Base-by-base conservation (phyloP, 2,888 invertebrate genomes). In the Agrochola circellaris region DNA sequence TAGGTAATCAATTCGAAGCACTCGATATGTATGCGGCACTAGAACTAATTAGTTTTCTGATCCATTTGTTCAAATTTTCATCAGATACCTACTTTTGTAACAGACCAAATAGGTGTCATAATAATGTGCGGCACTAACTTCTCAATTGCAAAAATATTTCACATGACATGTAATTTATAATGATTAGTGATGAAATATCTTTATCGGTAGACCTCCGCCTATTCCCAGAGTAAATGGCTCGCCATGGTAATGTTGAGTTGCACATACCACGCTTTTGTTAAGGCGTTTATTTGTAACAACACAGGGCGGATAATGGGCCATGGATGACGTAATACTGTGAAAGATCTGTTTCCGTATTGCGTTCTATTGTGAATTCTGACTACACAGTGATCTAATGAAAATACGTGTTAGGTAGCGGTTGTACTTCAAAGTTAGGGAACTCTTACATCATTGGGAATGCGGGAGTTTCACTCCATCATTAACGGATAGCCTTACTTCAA, bases 321-420 rank as follows among this genome's bases (percentile, higher is more conserved):
- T 23, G 17, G 23, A 62, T 79, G 56, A 67, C 23, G 69, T 26
- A 83, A 81, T 34, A 62, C 73, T 61, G 26, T n/a, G 54, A 65
- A 72, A 79, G 38, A 66, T 84, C 45, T 58, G 30, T 84, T 82
- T 82, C 70, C 84, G 48, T 69, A 51, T 78, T 69, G 65, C 72
- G n/a, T 23, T 54, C 61, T 60, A 68, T 71, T 84, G 81, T 73
- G 38, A 60, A 62, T 69, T 69, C 45, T 73, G 42, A 54, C 34
- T 26, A n/a, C 34, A 51, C 51, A 42, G 17, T 56, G 60, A 69
- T 70, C 48, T 56, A 83, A 61, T 78, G 62, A 38, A 71, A 83
- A 69, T 62, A 56, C 51, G 30, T 26, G 42, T 30, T 68, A 34
- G 34, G 58, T 34, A 51, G 45, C 61, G 38, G 58, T 58, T 13